Evolutionary conservation across 2,113 vertebrate genomes (phyloP).

Genomic region (Pterocles gutturalis): DNA sequence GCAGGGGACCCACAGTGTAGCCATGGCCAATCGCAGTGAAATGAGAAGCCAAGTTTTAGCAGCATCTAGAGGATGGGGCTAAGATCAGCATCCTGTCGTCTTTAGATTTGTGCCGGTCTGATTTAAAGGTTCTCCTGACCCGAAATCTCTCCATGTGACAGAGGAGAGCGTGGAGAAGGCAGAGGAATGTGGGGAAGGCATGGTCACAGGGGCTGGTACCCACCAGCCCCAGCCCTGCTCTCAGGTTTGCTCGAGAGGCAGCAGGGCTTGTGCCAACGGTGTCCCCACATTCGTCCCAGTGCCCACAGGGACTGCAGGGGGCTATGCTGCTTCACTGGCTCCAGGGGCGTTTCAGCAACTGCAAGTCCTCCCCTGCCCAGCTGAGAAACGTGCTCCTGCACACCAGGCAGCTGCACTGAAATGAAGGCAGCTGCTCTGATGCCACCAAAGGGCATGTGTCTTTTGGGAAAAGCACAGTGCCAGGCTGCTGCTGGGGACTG

Average conservation of each 20-base stretch:
- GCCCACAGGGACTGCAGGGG: background rate
- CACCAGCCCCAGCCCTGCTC: background rate
- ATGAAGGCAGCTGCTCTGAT: background rate
- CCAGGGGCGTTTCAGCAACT: background rate
- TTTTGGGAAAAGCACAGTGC: background rate
- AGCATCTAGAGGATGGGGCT: background rate
- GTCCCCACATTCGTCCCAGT: fast-evolving
- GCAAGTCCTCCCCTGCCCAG: background rate
- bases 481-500: background rate
- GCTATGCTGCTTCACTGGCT: background rate
- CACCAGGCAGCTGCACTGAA: fast-evolving
- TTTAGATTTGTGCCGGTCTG: background rate
- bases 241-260: background rate
- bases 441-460: fast-evolving
- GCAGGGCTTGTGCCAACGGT: background rate
- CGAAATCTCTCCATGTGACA: background rate
- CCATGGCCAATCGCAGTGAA: background rate
- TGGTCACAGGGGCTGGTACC: background rate
- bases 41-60: background rate
- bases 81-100: background rate
- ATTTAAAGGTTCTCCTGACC: background rate
- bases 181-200: background rate
- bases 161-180: background rate
- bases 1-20: background rate
- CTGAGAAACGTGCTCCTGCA: fast-evolving